phyloP scores from a whole-genome alignment of 2,113 vertebrate genomes.

The Seriola aureovittata region DNA sequence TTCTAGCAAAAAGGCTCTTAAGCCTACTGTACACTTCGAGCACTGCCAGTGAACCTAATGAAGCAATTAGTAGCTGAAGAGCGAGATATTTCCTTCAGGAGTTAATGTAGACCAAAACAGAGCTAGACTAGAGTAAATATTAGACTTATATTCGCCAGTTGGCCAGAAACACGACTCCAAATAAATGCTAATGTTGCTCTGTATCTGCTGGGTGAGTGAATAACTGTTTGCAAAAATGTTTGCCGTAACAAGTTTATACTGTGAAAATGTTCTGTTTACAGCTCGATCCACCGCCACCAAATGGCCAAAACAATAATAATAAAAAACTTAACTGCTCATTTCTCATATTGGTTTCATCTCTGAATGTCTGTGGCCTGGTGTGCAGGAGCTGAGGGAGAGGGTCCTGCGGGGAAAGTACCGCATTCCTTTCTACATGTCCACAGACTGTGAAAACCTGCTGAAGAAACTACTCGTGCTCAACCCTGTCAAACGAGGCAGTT shows the following conservation, averaged over 20 bases:
- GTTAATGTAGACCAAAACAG: not conserved
- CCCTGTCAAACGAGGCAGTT: slow-evolving; percentile 94
- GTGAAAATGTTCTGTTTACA: slow-evolving; percentile 3
- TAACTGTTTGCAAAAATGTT: not conserved
- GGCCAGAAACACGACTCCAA: not conserved
- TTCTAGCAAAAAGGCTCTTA: not conserved
- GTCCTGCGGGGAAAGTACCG: slow-evolving; percentile 97
- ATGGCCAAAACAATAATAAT: not conserved
- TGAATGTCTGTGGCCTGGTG: slow-evolving; percentile 20
- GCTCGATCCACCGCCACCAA: not conserved
- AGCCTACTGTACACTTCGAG: no score
- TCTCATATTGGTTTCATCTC: not conserved
- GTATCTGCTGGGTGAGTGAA: slow-evolving; percentile 3
- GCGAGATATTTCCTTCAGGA: not conserved
- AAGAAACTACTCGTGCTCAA: slow-evolving; percentile 97
- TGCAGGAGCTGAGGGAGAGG: slow-evolving; percentile 94
- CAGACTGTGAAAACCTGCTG: slow-evolving; percentile 98
- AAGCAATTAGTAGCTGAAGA: not conserved
- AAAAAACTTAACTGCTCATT: not conserved
- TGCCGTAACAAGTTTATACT: not conserved
- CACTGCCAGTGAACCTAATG: not conserved
- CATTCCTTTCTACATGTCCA: slow-evolving; percentile 99
- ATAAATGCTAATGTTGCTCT: not conserved
- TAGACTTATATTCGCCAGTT: not conserved
- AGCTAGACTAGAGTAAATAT: slow-evolving; percentile 6